Percentiles rank a stretch among this genome's conserved stretches.
Conservation (phyloP, 1,140 invertebrate genomes). For the Laupala kohalensis region DNA sequence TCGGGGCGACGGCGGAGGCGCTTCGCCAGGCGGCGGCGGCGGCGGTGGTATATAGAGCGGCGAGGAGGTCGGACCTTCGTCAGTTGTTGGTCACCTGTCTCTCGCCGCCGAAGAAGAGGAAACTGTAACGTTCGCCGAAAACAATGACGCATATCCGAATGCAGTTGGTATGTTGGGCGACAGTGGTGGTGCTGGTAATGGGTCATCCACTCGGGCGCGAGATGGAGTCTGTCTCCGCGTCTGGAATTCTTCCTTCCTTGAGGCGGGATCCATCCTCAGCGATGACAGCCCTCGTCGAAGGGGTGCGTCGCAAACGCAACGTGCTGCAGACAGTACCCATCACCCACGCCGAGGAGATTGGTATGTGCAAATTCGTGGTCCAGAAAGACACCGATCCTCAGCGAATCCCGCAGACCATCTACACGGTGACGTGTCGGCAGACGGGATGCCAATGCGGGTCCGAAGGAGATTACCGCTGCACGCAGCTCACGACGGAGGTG, state of each 20-base stretch:
- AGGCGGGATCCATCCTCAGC: too few relatives aligned
- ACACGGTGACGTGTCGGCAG: not conserved
- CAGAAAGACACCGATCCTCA: not conserved
- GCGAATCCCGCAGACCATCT: not conserved
- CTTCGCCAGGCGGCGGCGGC: not conserved
- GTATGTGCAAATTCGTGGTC: not conserved
- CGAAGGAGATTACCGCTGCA: not conserved
- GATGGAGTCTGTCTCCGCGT: too few relatives aligned
- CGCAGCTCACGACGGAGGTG: not conserved
- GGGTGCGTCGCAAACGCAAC: not conserved
- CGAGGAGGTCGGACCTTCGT: not conserved
- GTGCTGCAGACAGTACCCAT: not conserved
- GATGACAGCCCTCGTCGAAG: not conserved
- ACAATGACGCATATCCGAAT: not conserved
- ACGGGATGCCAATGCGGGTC: not conserved
- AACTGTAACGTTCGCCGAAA: not conserved
- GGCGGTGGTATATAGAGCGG: not conserved
- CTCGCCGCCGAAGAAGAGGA: not conserved
- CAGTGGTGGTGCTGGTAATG: not conserved
- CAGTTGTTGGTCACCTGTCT: not conserved
- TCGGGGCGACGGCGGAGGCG: not conserved
- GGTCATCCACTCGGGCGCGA: too few relatives aligned
- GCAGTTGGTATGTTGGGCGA: not conserved
- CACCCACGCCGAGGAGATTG: not conserved
- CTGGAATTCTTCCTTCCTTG: too few relatives aligned